Percentiles rank a stretch among this genome's conserved stretches.
Conservation (phyloP, 2,113 vertebrate genomes). For the Dicrurus megarhynchus region DNA sequence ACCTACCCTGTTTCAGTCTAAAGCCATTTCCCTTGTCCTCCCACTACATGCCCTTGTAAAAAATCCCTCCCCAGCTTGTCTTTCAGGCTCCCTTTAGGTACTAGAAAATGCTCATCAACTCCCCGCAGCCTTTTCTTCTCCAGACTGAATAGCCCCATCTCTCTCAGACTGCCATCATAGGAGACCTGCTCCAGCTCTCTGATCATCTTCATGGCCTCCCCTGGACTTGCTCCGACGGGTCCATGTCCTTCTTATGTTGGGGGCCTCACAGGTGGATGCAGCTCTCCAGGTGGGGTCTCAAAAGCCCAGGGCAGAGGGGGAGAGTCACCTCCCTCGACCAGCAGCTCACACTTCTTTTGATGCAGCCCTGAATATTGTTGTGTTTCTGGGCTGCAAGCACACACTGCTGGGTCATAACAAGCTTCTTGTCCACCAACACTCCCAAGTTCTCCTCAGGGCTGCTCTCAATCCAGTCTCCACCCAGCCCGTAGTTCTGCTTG, state of each 20-base stretch:
- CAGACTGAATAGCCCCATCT: not conserved
- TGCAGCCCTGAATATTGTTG: not conserved
- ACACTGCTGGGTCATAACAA: not conserved
- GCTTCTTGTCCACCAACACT: not conserved
- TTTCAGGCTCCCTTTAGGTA: not conserved
- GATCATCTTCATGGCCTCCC: not conserved
- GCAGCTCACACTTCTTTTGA: not conserved
- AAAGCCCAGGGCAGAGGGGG: not conserved
- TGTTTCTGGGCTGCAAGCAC: not conserved
- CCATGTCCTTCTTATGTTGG: not conserved
- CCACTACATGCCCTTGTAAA: too few species aligned
- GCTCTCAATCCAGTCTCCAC: not conserved
- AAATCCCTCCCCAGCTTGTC: not conserved
- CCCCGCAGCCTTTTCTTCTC: not conserved
- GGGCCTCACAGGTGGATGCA: not conserved
- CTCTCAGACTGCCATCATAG: not conserved
- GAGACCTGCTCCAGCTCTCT: not conserved
- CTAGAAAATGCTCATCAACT: not conserved
- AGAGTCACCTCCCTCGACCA: accelerated
- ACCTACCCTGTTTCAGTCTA: not conserved
- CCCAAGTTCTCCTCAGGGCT: not conserved
- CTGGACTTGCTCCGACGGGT: not conserved
- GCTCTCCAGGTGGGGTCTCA: not conserved
- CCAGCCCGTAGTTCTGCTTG: not conserved
- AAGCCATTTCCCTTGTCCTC: not conserved